A percentile compares a stretch with the other conserved stretches of the same genome.
phyloP scores from a whole-genome alignment of 1,140 invertebrate species.

The Hylaeus anthracinus region DNA sequence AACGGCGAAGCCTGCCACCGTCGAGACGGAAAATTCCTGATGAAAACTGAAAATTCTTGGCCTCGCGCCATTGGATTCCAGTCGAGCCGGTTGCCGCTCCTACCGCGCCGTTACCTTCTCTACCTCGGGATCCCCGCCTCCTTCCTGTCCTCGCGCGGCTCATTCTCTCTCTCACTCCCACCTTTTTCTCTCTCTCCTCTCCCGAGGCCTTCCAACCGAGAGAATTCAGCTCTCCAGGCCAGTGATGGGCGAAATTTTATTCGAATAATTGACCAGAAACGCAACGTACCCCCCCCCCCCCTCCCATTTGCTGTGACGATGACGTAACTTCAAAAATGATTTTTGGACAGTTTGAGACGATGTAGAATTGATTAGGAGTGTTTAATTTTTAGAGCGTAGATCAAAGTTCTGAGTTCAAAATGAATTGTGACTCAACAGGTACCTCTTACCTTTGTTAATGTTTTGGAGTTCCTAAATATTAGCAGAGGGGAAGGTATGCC shows the following conservation, averaged over 20 bases:
- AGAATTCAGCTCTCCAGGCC: constrained; percentile 12
- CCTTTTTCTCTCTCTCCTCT: neutral
- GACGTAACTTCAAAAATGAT: too few relatives aligned
- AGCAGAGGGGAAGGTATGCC: too few relatives aligned
- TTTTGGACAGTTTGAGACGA: too few relatives aligned
- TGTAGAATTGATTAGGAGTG: too few relatives aligned
- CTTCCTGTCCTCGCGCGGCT: constrained; percentile 6
- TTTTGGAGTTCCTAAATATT: too few relatives aligned
- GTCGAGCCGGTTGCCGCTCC: constrained; percentile 77
- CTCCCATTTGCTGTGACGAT: too few relatives aligned
- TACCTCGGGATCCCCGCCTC: constrained; percentile 39
- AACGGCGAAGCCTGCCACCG: constrained; percentile 27
- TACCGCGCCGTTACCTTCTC: constrained; percentile 72
- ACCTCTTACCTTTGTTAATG: too few relatives aligned
- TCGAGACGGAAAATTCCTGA: constrained; percentile 42
- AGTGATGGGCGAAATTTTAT: too few relatives aligned
- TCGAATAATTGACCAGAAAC: neutral
- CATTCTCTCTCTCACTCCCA: neutral
- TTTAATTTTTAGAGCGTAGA: too few relatives aligned
- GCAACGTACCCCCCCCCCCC: neutral
- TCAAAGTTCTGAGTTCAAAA: too few relatives aligned
- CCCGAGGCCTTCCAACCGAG: constrained; percentile 66
- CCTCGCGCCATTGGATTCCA: constrained; percentile 76
- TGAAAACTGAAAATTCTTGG: constrained; percentile 57
- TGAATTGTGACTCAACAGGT: too few relatives aligned